A percentile compares a stretch with the other conserved stretches of the same genome.
Conservation (phyloP, 2,797 vertebrate genomes). For the Crax fasciolata region DNA sequence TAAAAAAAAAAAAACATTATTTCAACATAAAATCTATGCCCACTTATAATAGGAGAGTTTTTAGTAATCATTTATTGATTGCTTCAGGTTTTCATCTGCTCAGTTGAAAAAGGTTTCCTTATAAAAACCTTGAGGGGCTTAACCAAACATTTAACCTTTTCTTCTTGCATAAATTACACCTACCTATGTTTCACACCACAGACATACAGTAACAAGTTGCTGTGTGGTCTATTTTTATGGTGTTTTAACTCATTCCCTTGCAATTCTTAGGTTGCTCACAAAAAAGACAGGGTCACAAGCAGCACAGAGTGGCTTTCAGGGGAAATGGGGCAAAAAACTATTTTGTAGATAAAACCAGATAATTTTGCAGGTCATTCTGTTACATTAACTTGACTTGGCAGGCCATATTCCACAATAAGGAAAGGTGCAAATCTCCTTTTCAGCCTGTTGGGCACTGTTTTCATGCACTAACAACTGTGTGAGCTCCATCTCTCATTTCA, state of each 20-base stretch:
- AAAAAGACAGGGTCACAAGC: background rate
- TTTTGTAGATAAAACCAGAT: background rate
- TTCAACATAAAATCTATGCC: background rate
- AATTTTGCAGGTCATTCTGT: background rate
- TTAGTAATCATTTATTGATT: conserved; percentile 45
- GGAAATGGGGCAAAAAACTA: conserved; percentile 3
- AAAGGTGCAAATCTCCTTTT: background rate
- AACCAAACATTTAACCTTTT: background rate
- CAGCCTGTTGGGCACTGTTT: background rate
- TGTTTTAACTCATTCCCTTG: background rate
- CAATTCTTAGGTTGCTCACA: background rate
- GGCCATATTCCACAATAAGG: background rate
- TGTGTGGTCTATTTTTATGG: background rate
- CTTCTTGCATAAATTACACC: background rate
- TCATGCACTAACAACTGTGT: background rate
- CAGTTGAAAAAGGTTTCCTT: background rate
- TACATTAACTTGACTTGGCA: background rate
- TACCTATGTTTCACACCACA: background rate
- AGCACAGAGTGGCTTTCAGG: background rate
- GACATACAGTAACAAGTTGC: background rate
- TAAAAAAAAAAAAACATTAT: background rate
- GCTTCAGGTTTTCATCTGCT: conserved; percentile 7
- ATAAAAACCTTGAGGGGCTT: background rate
- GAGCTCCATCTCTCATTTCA: background rate
- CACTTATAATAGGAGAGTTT: background rate